These are phyloP conservation scores for Carcina quercana DNA, from an alignment of 2,888 invertebrate species.

Conservation along the genomic window DNA sequence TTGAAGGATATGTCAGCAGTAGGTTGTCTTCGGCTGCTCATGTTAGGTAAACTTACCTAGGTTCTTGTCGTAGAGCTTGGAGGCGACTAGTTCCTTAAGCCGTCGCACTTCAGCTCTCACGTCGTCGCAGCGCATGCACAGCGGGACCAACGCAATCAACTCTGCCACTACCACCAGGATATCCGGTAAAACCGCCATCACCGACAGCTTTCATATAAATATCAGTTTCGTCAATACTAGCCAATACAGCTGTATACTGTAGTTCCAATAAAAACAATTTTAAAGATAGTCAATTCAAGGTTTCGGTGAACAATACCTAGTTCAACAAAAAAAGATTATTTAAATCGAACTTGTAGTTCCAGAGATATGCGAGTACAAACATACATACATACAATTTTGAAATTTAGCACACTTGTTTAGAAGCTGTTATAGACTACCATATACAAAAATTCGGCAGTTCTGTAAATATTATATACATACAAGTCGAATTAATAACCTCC, in stretches of 20 bases:
- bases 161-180: conserved; percentile 23
- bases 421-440: too few species aligned
- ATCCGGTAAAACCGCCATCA: conserved; percentile 5
- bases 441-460: too few species aligned
- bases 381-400: too few species aligned
- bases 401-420: too few species aligned
- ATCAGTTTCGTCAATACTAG: not conserved
- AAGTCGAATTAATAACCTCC: not conserved
- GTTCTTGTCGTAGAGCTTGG: conserved; percentile 44
- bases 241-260: conserved; percentile 16
- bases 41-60: conserved; percentile 34
- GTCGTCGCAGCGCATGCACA: conserved; percentile 38
- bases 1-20: too few species aligned
- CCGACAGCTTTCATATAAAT: not conserved
- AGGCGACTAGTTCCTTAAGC: conserved; percentile 40
- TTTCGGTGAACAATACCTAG: not conserved
- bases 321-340: not conserved
- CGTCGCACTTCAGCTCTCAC: conserved; percentile 35
- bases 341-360: not conserved
- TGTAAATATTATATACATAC: not conserved
- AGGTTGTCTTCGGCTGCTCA: too few species aligned
- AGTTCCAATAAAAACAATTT: conserved; percentile 23
- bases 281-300: not conserved
- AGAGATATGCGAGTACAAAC: too few species aligned
- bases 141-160: conserved; percentile 35